These are phyloP conservation scores for Alloscopus bannaensis DNA, from an alignment of 2,888 invertebrate species.

Conservation along the genomic window DNA sequence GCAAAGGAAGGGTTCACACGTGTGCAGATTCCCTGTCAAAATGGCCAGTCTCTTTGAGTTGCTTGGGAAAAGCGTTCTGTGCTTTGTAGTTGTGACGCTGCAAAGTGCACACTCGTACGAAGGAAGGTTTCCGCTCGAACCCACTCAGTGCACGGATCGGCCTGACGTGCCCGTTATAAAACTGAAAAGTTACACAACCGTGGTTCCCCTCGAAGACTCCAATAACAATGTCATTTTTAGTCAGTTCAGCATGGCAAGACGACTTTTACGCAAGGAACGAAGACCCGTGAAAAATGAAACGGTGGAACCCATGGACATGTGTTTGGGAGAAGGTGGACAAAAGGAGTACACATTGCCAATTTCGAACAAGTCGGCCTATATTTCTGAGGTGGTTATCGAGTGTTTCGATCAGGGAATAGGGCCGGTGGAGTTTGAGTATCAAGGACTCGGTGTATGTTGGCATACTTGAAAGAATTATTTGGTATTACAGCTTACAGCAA, in stretches of 20 bases:
- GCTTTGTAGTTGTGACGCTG: background rate
- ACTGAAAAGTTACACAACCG: constrained; percentile 61
- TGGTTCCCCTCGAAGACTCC: constrained; percentile 61
- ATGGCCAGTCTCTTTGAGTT: background rate
- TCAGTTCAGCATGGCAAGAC: constrained; percentile 61
- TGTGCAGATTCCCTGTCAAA: background rate
- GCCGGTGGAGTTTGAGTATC: constrained; percentile 66
- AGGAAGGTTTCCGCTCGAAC: constrained; percentile 50
- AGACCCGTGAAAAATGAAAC: constrained; percentile 62
- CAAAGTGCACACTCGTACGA: constrained; percentile 3
- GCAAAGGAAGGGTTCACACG: constrained; percentile 43
- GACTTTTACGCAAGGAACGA: constrained; percentile 52
- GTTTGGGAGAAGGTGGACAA: constrained; percentile 63
- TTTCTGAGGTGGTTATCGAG: constrained; percentile 66
- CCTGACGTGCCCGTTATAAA: constrained; percentile 64
- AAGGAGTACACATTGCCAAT: constrained; percentile 58
- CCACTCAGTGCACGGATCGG: constrained; percentile 55
- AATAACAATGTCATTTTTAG: constrained; percentile 62
- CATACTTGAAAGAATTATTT: background rate
- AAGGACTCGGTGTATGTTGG: constrained; percentile 65
- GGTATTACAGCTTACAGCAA: background rate
- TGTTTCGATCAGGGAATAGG: constrained; percentile 66
- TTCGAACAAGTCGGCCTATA: constrained; percentile 58
- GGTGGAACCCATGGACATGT: constrained; percentile 58
- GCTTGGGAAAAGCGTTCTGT: constrained; percentile 38